Conservation (phyloP, 2,113 vertebrate genomes). For the Menidia beryllina region DNA sequence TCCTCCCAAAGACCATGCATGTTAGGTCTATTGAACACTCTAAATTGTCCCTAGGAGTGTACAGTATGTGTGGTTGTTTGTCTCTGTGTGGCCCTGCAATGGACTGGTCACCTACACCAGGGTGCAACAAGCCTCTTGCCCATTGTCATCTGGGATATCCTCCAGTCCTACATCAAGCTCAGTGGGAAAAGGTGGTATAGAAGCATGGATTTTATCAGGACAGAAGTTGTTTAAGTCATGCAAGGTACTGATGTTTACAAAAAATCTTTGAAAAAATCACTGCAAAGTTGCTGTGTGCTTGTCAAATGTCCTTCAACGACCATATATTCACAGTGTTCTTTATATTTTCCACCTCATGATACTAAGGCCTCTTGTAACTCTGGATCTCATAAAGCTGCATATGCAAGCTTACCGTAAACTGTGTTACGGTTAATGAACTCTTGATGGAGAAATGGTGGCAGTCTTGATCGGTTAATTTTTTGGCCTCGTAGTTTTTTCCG, state of each 20-base stretch:
- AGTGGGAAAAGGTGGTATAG: no score
- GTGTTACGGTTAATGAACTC: constrained; percentile 37
- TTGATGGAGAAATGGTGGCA: constrained; percentile 18
- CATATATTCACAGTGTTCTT: constrained; percentile 15
- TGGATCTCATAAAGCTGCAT: constrained; percentile 22
- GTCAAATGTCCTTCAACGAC: constrained; percentile 10
- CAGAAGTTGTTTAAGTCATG: no score
- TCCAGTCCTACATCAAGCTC: no score
- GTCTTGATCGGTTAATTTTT: constrained; percentile 39
- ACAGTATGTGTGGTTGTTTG: no score
- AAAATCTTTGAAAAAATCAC: neutral
- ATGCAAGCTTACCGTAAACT: constrained; percentile 30
- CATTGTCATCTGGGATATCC: no score
- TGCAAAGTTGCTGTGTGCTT: neutral
- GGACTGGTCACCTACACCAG: no score
- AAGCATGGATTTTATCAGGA: no score
- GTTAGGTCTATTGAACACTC: no score
- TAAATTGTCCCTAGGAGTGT: no score
- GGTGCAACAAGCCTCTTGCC: no score
- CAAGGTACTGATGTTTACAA: constrained; percentile 8
- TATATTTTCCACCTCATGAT: constrained; percentile 24
- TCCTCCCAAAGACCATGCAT: no score
- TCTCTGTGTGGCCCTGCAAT: no score
- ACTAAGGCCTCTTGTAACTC: constrained; percentile 4
- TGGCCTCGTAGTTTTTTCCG: constrained; percentile 13